Evolutionary conservation across 2,888 invertebrate genomes (phyloP).

Genomic region (Drosophila ustulata): DNA sequence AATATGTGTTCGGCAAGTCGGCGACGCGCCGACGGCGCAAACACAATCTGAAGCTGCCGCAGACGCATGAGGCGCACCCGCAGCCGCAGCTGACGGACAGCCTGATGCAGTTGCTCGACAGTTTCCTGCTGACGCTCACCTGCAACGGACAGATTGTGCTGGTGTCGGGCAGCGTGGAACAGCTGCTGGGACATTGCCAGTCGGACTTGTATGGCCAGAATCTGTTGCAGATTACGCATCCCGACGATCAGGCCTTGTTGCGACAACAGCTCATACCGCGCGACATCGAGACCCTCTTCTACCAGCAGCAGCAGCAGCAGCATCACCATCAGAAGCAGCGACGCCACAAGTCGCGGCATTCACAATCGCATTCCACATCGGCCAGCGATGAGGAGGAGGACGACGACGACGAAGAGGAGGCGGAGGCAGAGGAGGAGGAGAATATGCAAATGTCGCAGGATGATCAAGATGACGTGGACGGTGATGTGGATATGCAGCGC

Average conservation of each 20-base stretch:
- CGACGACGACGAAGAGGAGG: not conserved
- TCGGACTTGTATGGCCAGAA: conserved; percentile 93
- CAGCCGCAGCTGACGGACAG: conserved; percentile 86
- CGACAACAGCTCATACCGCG: conserved; percentile 88
- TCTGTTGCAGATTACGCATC: conserved; percentile 92
- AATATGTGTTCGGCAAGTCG: conserved; percentile 87
- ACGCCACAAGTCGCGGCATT: conserved; percentile 5
- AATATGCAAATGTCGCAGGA: not conserved
- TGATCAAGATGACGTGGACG: conserved; percentile 60
- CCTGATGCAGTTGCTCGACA: conserved; percentile 89
- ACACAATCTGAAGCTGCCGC: conserved; percentile 31
- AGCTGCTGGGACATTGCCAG: conserved; percentile 93
- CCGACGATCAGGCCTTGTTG: conserved; percentile 91
- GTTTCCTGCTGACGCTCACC: conserved; percentile 93
- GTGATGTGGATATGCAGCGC: conserved; percentile 20
- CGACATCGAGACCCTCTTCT: conserved; percentile 84
- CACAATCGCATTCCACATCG: conserved; percentile 49
- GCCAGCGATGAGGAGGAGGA: conserved; percentile 82
- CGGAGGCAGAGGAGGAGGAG: not conserved
- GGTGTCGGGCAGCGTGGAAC: conserved; percentile 94
- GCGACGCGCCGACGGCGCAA: conserved; percentile 57
- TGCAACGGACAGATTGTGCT: conserved; percentile 93
- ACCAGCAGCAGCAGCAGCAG: conserved; percentile 47
- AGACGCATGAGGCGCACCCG: conserved; percentile 68
- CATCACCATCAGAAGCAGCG: not conserved